Evolutionary conservation across 2,888 invertebrate species (phyloP).

Genomic region (Acrobasis repandana): DNA sequence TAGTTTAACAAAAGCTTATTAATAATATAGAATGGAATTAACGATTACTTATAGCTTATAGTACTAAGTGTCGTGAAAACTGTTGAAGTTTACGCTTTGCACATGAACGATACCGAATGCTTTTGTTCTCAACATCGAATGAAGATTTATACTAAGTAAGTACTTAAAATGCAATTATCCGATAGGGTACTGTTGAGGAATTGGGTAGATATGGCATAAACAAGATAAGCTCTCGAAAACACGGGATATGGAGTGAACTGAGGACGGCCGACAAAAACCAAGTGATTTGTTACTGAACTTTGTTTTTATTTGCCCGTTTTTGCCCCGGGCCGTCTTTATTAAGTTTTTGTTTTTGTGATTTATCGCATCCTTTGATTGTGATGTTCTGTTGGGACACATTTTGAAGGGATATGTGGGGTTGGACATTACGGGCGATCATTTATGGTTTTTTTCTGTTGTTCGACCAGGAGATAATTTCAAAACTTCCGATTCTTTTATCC

Average conservation of each 20-base stretch:
- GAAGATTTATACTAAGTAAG: no score
- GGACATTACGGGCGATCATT: no score
- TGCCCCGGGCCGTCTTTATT: slow-evolving; percentile 5
- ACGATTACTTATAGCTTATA: no score
- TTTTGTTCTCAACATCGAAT: no score
- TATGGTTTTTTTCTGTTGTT: no score
- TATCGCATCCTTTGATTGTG: slow-evolving; percentile 15
- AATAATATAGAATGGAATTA: no score
- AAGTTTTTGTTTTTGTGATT: slow-evolving; percentile 18
- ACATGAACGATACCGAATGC: no score
- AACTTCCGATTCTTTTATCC: no score
- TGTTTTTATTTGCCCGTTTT: slow-evolving; percentile 16
- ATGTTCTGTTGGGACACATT: slow-evolving; percentile 9
- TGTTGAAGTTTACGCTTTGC: no score
- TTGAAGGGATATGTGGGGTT: neutral
- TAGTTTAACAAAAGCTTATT: no score
- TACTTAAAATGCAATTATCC: neutral
- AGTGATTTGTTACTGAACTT: slow-evolving; percentile 16
- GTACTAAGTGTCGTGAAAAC: no score
- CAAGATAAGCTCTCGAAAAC: slow-evolving; percentile 1
- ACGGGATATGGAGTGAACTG: neutral
- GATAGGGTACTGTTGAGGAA: neutral
- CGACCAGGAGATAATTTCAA: no score
- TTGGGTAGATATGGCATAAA: neutral
- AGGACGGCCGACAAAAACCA: slow-evolving; percentile 5